These are phyloP conservation scores for Trachelipus rathkii DNA, from an alignment of 1,140 invertebrate species.

Conservation along the genomic window DNA sequence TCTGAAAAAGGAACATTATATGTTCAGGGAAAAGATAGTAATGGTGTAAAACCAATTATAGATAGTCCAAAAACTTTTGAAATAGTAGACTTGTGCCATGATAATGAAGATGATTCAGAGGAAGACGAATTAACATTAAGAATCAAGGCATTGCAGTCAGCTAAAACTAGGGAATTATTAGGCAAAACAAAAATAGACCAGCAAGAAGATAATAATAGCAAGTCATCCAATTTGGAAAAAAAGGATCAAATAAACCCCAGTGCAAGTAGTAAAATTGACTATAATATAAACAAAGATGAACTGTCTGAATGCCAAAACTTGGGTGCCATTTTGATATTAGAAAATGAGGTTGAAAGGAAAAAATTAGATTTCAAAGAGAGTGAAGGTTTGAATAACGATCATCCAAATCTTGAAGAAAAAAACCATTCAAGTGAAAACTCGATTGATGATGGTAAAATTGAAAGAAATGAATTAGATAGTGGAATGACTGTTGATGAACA, in stretches of 20 bases:
- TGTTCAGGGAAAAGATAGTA: background rate
- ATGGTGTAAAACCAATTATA: background rate
- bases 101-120: slow-evolving; percentile 29
- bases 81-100: background rate
- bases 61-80: slow-evolving; percentile 8
- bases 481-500: background rate
- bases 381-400: background rate
- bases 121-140: slow-evolving; percentile 37
- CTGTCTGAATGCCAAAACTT: background rate
- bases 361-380: background rate
- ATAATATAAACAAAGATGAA: background rate
- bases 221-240: background rate
- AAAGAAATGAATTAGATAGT: background rate
- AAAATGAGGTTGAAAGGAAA: background rate
- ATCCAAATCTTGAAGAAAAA: background rate
- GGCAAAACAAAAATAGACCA: background rate
- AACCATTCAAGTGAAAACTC: background rate
- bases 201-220: background rate
- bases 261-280: background rate
- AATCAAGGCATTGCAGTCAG: slow-evolving; percentile 32
- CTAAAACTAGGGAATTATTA: slow-evolving; percentile 26
- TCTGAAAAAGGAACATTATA: background rate
- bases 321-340: background rate
- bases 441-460: too few relatives aligned
- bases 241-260: background rate